A percentile compares a stretch with the other conserved stretches of the same genome.
These are phyloP conservation scores for Pseudomyrmex flavicornis DNA, from an alignment of 1,140 invertebrate species.

Conservation along the genomic window DNA sequence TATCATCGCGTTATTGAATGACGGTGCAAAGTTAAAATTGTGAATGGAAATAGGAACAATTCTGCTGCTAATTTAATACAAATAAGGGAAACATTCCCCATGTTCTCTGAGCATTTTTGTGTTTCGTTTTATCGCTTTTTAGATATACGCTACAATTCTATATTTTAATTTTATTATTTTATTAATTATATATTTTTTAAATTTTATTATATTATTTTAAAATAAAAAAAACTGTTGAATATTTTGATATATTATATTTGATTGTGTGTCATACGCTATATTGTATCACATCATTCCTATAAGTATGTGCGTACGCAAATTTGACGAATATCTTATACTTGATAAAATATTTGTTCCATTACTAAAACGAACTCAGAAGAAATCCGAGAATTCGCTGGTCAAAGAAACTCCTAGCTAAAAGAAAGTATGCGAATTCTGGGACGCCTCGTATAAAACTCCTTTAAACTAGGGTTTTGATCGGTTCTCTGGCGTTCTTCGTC, in stretches of 20 bases:
- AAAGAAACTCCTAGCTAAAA: conserved; percentile 18
- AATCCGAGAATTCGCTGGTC: not conserved
- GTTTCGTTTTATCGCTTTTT: no score
- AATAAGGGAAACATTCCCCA: not conserved
- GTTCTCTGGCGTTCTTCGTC: conserved; percentile 42
- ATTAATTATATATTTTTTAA: no score
- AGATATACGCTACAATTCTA: not conserved
- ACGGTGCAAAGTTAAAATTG: conserved; percentile 6
- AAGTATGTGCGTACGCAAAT: no score
- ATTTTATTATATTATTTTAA: no score
- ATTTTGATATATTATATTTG: no score
- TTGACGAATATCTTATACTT: no score
- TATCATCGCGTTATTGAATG: conserved; percentile 17
- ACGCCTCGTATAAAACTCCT: conserved; percentile 21
- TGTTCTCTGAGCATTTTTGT: not conserved
- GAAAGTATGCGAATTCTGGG: conserved; percentile 8
- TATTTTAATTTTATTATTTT: no score
- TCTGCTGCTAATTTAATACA: not conserved
- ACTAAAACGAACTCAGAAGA: not conserved
- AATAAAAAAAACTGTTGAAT: no score
- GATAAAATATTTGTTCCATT: not conserved
- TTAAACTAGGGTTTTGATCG: conserved; percentile 25
- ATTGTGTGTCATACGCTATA: no score
- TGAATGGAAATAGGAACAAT: not conserved
- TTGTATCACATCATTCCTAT: no score